phyloP scores from a whole-genome alignment of 2,888 invertebrate species.

The Sphaerophoria taeniata region DNA sequence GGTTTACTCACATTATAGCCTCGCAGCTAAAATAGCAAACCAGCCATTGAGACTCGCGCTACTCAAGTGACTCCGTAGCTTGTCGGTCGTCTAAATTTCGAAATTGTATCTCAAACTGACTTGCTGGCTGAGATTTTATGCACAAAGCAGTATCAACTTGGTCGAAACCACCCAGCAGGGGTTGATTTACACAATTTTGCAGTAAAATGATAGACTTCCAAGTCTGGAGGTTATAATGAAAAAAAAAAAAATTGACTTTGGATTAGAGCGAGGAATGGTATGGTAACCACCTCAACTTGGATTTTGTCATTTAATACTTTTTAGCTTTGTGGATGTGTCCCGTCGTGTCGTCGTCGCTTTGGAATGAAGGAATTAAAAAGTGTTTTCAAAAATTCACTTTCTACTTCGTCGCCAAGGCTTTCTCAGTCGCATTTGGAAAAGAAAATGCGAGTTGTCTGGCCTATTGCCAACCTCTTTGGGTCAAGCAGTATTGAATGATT shows the following conservation, averaged over 20 bases:
- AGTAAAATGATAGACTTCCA: conserved; percentile 54
- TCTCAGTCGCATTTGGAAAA: too few relatives aligned
- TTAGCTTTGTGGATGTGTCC: too few relatives aligned
- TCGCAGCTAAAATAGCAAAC: not conserved
- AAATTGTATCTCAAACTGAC: conserved; percentile 40
- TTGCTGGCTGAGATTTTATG: too few relatives aligned
- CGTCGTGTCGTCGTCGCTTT: not conserved
- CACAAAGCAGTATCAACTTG: not conserved
- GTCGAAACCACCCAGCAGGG: conserved; percentile 56
- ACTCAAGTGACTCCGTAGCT: conserved; percentile 5
- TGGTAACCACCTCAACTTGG: too few relatives aligned
- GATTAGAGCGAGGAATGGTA: not conserved
- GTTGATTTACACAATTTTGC: conserved; percentile 39
- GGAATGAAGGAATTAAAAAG: conserved; percentile 23
- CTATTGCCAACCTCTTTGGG: conserved; percentile 55
- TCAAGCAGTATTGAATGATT: conserved; percentile 50
- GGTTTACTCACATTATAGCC: conserved; percentile 47
- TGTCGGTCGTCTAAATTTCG: conserved; percentile 46
- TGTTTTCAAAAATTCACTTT: conserved; percentile 63
- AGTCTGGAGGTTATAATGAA: conserved; percentile 55
- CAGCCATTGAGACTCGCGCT: conserved; percentile 8
- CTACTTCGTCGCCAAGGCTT: conserved; percentile 5
- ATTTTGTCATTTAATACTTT: conserved; percentile 61
- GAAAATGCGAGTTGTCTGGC: conserved; percentile 29
- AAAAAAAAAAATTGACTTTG: conserved; percentile 6